These are phyloP conservation scores for Sardinella longiceps DNA, from an alignment of 2,797 vertebrate species.

Conservation along the genomic window DNA sequence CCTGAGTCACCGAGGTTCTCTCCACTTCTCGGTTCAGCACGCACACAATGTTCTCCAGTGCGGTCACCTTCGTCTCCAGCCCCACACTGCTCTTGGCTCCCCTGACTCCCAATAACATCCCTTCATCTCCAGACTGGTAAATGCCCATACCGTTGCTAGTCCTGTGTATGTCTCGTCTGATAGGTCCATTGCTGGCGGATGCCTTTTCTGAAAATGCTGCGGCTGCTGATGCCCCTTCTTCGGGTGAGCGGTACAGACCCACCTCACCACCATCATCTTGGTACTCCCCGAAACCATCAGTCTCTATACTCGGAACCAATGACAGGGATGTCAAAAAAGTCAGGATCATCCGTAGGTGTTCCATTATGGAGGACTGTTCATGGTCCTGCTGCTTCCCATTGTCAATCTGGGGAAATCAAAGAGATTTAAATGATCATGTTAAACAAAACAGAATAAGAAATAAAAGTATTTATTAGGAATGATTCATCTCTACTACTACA, in stretches of 20 bases:
- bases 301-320: conserved; percentile 43
- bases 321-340: conserved; percentile 59
- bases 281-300: conserved; percentile 66
- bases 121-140: background rate
- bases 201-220: background rate
- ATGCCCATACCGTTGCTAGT: background rate
- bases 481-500: too few relatives aligned
- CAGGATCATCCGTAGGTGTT: conserved; percentile 89
- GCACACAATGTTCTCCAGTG: conserved; percentile 93
- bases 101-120: background rate
- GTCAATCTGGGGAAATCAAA: conserved; percentile 78
- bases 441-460: too few relatives aligned
- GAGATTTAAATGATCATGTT: too few relatives aligned
- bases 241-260: conserved; percentile 69
- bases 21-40: conserved; percentile 95
- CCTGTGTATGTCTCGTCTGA: background rate
- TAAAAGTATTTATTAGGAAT: too few relatives aligned
- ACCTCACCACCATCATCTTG: conserved; percentile 71
- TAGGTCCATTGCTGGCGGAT: background rate
- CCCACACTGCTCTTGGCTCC: conserved; percentile 58
- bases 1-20: conserved; percentile 79
- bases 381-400: conserved; percentile 85
- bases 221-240: conserved; percentile 59
- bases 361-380: conserved; percentile 78
- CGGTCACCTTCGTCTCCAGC: conserved; percentile 79